Evolutionary conservation across 2,797 vertebrate species (phyloP).

Genomic region (Microctenopoma stevenorrisi): DNA sequence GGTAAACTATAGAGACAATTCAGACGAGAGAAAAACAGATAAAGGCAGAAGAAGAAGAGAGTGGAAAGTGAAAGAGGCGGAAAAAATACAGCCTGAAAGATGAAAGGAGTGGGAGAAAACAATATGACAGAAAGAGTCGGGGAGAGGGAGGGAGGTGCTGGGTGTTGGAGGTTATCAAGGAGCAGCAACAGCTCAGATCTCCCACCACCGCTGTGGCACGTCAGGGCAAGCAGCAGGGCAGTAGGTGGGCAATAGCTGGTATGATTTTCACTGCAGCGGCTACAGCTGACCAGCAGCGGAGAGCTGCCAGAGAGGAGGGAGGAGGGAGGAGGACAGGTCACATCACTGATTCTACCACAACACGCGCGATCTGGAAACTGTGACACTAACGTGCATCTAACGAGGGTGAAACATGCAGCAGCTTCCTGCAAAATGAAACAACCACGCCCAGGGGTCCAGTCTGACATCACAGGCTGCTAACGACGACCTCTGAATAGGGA

Average conservation of each 20-base stretch:
- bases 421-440: conserved; percentile 33
- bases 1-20: conserved; percentile 9
- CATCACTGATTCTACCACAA: conserved; percentile 24
- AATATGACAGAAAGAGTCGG: conserved; percentile 23
- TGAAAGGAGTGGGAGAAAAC: conserved; percentile 39
- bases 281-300: conserved; percentile 31
- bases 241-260: conserved; percentile 65
- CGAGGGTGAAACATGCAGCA: conserved; percentile 11
- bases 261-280: conserved; percentile 40
- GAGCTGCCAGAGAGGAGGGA: conserved; percentile 44
- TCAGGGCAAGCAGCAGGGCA: conserved; percentile 61
- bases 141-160: conserved; percentile 48
- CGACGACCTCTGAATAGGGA: conserved; percentile 8
- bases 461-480: conserved; percentile 14
- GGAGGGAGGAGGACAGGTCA: conserved; percentile 31
- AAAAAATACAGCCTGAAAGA: conserved; percentile 23
- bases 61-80: neutral
- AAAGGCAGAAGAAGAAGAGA: conserved; percentile 8
- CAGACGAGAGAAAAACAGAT: conserved; percentile 18
- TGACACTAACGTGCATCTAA: conserved; percentile 29
- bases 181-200: conserved; percentile 72
- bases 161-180: conserved; percentile 68
- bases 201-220: conserved; percentile 57
- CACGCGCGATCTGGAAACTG: conserved; percentile 40
- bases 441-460: conserved; percentile 9